Evolutionary conservation across 2,888 invertebrate species (phyloP).

Genomic region (Tricholauxania praeusta): DNA sequence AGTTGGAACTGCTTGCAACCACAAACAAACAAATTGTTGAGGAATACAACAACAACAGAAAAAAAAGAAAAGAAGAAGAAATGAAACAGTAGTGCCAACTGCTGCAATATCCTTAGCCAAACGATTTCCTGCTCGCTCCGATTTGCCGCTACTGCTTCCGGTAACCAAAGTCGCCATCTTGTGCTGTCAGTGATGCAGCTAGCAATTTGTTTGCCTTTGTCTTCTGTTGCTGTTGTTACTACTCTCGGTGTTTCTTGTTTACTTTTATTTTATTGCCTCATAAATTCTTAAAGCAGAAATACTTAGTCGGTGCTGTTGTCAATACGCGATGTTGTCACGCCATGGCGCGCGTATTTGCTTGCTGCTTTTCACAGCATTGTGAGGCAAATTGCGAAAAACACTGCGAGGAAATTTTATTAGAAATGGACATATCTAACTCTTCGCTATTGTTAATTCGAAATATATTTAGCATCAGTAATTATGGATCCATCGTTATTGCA

Average conservation of each 20-base stretch:
- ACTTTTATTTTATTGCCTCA: conserved; percentile 32
- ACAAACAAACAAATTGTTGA: conserved; percentile 14
- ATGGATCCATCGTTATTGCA: no score
- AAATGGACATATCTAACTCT: no score
- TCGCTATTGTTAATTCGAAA: no score
- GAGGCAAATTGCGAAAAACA: no score
- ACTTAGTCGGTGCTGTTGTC: conserved; percentile 10
- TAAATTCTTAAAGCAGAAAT: conserved; percentile 32
- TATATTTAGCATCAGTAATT: no score
- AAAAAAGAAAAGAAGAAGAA: neutral
- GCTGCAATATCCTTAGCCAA: conserved; percentile 13
- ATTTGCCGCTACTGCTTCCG: conserved; percentile 8
- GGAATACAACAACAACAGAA: neutral
- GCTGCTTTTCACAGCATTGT: no score
- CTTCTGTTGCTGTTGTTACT: neutral
- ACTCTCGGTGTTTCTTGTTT: conserved; percentile 2
- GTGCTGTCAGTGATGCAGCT: neutral
- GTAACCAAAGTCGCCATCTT: conserved; percentile 13
- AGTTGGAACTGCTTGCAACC: conserved; percentile 16
- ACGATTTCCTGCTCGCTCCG: conserved; percentile 3
- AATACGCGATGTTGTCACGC: conserved; percentile 12
- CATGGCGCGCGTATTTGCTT: no score
- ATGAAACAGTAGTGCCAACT: neutral
- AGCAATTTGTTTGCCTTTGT: neutral
- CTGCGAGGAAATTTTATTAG: no score